These are phyloP conservation scores for Venustaconcha ellipsiformis DNA, from an alignment of 1,140 invertebrate genomes.

Conservation along the genomic window DNA sequence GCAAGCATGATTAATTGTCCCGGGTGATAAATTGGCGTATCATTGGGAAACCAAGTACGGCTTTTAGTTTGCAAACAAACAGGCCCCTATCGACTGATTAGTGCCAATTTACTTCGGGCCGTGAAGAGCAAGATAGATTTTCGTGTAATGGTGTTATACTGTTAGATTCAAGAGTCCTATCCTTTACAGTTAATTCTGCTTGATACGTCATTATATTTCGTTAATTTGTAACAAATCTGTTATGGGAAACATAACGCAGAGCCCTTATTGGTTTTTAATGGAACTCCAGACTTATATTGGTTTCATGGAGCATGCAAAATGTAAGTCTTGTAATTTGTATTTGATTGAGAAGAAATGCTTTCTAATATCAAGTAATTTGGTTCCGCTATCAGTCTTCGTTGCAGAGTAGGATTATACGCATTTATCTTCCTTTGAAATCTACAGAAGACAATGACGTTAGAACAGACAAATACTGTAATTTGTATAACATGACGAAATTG, in stretches of 20 bases:
- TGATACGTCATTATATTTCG: conserved; percentile 21
- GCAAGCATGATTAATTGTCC: conserved; percentile 21
- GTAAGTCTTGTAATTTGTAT: conserved; percentile 28
- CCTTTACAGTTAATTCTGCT: conserved; percentile 9
- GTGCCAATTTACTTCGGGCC: too few relatives aligned
- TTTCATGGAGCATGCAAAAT: conserved; percentile 13
- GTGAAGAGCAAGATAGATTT: too few relatives aligned
- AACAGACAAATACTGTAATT: too few relatives aligned
- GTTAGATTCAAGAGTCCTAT: too few relatives aligned
- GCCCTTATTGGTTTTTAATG: conserved; percentile 36
- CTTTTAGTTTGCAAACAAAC: conserved; percentile 6
- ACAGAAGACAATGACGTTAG: too few relatives aligned
- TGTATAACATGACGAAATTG: too few relatives aligned
- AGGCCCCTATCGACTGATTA: background rate
- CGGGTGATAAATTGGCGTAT: conserved; percentile 15
- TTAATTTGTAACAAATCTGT: conserved; percentile 37
- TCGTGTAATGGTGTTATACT: too few relatives aligned
- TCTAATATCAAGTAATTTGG: conserved; percentile 29
- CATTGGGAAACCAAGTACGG: conserved; percentile 20
- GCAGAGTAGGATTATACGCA: too few relatives aligned
- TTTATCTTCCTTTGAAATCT: too few relatives aligned
- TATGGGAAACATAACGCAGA: conserved; percentile 24
- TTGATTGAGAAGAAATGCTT: conserved; percentile 30
- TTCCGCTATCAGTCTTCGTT: conserved; percentile 21
- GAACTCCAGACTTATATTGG: conserved; percentile 15